These are phyloP conservation scores for Poecilia gillii DNA, from an alignment of 2,797 vertebrate genomes.

Conservation along the genomic window DNA sequence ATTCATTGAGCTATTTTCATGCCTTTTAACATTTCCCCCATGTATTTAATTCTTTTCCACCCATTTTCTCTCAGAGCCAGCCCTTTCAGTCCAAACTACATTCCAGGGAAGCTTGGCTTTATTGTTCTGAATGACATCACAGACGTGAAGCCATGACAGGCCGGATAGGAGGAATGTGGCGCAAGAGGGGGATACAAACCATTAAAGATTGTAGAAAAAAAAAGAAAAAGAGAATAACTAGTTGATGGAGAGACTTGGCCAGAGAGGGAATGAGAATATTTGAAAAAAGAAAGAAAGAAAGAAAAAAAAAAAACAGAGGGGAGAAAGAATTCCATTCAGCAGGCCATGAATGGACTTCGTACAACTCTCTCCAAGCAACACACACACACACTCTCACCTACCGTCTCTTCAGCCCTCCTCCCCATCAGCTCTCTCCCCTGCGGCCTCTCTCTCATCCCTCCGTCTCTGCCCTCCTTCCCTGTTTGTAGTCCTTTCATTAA, in stretches of 20 bases:
- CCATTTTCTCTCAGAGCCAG: constrained; percentile 21
- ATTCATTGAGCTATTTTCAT: constrained; percentile 36
- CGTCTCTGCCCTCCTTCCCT: constrained; percentile 59
- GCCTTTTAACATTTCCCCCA: constrained; percentile 41
- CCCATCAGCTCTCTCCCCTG: constrained; percentile 43
- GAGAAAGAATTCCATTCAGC: constrained; percentile 82
- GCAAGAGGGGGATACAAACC: constrained; percentile 48
- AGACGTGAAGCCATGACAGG: constrained; percentile 74
- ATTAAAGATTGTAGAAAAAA: constrained; percentile 33
- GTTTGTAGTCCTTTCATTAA: constrained; percentile 76
- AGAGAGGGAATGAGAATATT: constrained; percentile 57
- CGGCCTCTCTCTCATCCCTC: constrained; percentile 65
- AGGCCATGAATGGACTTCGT: constrained; percentile 80
- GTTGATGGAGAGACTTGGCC: constrained; percentile 45
- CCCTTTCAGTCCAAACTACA: constrained; percentile 60
- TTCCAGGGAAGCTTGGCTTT: constrained; percentile 70
- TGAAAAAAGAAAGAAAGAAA: constrained; percentile 53
- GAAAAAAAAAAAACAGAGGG: constrained; percentile 25
- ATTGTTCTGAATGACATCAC: constrained; percentile 80
- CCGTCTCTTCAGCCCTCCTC: constrained; percentile 47
- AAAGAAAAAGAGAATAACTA: constrained; percentile 25
- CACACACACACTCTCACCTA: constrained; percentile 43
- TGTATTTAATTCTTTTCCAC: constrained; percentile 43
- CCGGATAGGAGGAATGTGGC: constrained; percentile 74
- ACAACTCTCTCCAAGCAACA: constrained; percentile 54